Percentiles rank a stretch among this genome's conserved stretches.
These are phyloP conservation scores for Rhyacophila evoluta DNA, from an alignment of 2,888 invertebrate species.

Conservation along the genomic window DNA sequence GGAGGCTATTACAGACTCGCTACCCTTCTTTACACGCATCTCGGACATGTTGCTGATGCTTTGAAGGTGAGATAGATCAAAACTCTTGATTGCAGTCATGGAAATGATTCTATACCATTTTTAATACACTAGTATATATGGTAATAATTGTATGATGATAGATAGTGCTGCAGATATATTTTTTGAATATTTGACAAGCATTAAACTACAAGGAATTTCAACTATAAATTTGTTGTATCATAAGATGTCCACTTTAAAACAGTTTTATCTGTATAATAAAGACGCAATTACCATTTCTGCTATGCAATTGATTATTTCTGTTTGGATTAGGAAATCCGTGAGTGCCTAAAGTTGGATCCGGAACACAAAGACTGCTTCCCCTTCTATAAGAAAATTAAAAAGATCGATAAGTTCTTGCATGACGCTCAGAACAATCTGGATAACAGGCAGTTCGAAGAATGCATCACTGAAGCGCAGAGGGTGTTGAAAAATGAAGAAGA, in stretches of 20 bases:
- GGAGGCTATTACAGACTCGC: constrained; percentile 87
- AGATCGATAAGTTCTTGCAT: constrained; percentile 83
- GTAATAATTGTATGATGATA: too few relatives aligned
- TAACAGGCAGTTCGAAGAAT: constrained; percentile 75
- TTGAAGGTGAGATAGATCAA: constrained; percentile 84
- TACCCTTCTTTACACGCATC: constrained; percentile 80
- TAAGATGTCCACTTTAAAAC: too few relatives aligned
- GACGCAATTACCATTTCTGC: too few relatives aligned
- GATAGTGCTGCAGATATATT: too few relatives aligned
- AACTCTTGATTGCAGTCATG: too few relatives aligned
- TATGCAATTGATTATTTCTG: too few relatives aligned
- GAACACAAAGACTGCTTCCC: constrained; percentile 97
- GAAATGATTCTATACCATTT: too few relatives aligned
- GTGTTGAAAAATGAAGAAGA: constrained; percentile 78
- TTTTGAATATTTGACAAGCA: too few relatives aligned
- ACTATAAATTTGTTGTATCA: too few relatives aligned
- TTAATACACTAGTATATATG: too few relatives aligned
- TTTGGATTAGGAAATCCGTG: constrained; percentile 80
- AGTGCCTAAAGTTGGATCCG: constrained; percentile 96
- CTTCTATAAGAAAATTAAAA: constrained; percentile 96
- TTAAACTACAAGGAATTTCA: too few relatives aligned
- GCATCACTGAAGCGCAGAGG: constrained; percentile 76
- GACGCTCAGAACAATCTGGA: constrained; percentile 75
- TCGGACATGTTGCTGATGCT: constrained; percentile 93
- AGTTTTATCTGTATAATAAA: too few relatives aligned